Evolutionary conservation across 1,140 invertebrate genomes (phyloP).

Genomic region (Parapsyche elsis): DNA sequence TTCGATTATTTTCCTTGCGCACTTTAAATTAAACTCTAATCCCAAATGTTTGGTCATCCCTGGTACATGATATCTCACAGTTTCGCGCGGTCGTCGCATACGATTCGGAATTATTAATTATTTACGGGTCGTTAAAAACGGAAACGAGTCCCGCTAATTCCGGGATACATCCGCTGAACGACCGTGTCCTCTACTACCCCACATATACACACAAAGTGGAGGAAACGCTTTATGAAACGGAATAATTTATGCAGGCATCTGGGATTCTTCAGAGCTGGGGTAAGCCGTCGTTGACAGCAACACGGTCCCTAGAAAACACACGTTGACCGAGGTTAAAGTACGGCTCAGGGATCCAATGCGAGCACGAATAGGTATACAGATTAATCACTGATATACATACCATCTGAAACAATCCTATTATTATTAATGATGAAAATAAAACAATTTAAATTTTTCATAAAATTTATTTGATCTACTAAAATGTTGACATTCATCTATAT

Average conservation of each 20-base stretch:
- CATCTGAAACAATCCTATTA: no score
- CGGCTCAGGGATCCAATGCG: background rate
- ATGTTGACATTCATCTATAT: no score
- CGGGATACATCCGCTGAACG: background rate
- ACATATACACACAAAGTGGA: slow-evolving; percentile 8
- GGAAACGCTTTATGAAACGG: slow-evolving; percentile 27
- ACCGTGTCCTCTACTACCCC: background rate
- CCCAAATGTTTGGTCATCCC: no score
- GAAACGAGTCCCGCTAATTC: slow-evolving; percentile 31
- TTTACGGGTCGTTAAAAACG: slow-evolving; percentile 30
- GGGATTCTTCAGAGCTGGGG: slow-evolving; percentile 15
- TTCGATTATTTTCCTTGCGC: no score
- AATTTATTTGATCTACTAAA: no score
- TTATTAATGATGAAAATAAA: no score
- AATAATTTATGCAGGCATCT: slow-evolving; percentile 28
- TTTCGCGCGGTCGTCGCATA: background rate
- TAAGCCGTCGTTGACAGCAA: background rate
- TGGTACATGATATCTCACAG: background rate
- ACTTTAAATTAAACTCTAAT: background rate
- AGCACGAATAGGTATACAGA: no score
- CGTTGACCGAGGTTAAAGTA: background rate
- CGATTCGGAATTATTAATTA: slow-evolving; percentile 27
- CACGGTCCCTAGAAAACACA: background rate
- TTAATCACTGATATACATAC: no score
- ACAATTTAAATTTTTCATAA: no score